Conservation (phyloP, 2,888 invertebrate genomes). For the Macrosiphum euphorbiae region DNA sequence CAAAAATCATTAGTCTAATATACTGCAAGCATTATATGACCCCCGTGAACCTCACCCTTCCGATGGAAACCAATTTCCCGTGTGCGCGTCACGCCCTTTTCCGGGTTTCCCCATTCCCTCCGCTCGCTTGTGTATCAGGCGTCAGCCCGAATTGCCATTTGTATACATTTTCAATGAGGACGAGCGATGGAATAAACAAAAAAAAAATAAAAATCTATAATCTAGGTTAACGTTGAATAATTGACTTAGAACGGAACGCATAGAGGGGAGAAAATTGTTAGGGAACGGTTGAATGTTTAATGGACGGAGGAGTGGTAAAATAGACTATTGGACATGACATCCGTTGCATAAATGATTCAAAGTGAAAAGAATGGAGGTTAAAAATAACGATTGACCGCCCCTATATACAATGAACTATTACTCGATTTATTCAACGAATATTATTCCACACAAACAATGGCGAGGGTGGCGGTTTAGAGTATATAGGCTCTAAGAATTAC, state of each 20-base stretch:
- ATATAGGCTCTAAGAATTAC: background rate
- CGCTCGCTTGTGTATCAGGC: background rate
- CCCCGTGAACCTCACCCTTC: constrained; percentile 54
- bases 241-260: constrained; percentile 35
- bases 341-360: constrained; percentile 43
- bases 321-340: constrained; percentile 34
- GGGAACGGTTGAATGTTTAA: constrained; percentile 50
- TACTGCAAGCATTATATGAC: background rate
- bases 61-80: constrained; percentile 62
- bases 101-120: constrained; percentile 11
- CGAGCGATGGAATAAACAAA: constrained; percentile 25
- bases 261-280: background rate
- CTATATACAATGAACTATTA: background rate
- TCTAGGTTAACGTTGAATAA: constrained; percentile 60
- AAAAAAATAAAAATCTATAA: constrained; percentile 5
- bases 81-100: constrained; percentile 52
- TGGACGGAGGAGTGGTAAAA: constrained; percentile 30
- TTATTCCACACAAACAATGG: background rate
- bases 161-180: constrained; percentile 45
- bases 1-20: constrained; percentile 53
- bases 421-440: background rate
- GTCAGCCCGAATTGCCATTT: constrained; percentile 34
- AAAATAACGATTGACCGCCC: constrained; percentile 5
- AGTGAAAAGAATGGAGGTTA: background rate
- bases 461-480: background rate